Conservation (phyloP, 2,113 vertebrate genomes). For the Austrofundulus limnaeus region DNA sequence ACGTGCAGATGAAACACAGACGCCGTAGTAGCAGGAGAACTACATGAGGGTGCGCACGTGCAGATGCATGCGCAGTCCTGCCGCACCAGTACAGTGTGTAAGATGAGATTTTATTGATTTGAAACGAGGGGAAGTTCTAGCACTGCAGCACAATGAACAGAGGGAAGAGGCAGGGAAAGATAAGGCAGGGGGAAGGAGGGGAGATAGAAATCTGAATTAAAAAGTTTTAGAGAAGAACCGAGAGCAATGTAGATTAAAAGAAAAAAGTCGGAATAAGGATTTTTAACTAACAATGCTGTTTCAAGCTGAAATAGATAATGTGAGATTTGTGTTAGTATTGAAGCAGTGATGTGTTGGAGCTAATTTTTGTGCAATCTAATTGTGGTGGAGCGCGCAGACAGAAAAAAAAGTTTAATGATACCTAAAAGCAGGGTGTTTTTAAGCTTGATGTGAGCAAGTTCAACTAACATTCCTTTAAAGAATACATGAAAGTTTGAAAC, state of each 20-base stretch:
- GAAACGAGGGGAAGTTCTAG: conserved; percentile 6
- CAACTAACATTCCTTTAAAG: no score
- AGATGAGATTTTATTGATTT: conserved; percentile 55
- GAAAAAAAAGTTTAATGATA: neutral
- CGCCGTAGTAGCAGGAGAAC: neutral
- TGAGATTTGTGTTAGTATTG: neutral
- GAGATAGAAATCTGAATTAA: conserved; percentile 8
- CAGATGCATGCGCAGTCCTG: neutral
- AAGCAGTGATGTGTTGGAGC: neutral
- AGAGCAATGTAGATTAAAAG: neutral
- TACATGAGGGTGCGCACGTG: neutral
- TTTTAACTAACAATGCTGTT: neutral
- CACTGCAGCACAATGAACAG: conserved; percentile 11
- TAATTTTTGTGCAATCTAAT: neutral
- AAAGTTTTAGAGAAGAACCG: conserved; percentile 4
- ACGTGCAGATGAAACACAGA: neutral
- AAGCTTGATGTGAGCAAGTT: no score
- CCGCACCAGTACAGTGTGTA: conserved; percentile 28
- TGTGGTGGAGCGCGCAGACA: neutral
- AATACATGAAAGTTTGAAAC: no score
- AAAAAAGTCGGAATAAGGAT: neutral
- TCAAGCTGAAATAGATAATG: neutral
- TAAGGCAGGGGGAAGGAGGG: conserved; percentile 1
- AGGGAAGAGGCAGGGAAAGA: conserved; percentile 25
- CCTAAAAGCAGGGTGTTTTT: no score